phyloP scores from a whole-genome alignment of 2,113 vertebrate genomes.

The Seriola rivoliana region DNA sequence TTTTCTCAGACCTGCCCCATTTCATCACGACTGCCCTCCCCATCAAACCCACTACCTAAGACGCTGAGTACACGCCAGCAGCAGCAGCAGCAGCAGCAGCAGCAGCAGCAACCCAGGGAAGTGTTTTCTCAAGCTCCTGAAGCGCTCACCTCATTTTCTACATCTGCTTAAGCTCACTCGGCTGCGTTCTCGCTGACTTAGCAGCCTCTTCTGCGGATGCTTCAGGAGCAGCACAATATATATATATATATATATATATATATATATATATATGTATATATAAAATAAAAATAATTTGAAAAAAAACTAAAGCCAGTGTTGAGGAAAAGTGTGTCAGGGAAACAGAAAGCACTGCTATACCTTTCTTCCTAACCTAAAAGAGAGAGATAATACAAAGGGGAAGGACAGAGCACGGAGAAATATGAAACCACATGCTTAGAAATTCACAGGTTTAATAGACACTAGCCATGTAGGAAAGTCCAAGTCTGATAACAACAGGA shows the following conservation, averaged over 20 bases:
- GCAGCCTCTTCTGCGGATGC: conserved; percentile 72
- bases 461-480: background rate
- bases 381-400: background rate
- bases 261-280: background rate
- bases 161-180: conserved; percentile 78
- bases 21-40: conserved; percentile 14
- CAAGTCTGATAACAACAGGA: background rate
- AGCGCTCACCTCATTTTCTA: conserved; percentile 47
- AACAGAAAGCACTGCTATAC: conserved; percentile 44
- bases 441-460: conserved; percentile 8
- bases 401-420: conserved; percentile 11
- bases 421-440: background rate
- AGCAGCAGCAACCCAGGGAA: conserved; percentile 53
- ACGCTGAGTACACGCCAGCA: conserved; percentile 42
- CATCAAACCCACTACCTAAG: conserved; percentile 42
- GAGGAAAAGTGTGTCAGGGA: conserved; percentile 77
- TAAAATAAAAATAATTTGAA: no score
- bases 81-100: conserved; percentile 35
- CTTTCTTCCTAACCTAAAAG: conserved; percentile 12
- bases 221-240: conserved; percentile 43
- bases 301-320: conserved; percentile 18
- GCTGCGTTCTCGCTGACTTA: conserved; percentile 80
- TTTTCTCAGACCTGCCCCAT: conserved; percentile 53
- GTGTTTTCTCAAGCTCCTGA: conserved; percentile 70
- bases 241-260: background rate